A percentile compares a stretch with the other conserved stretches of the same genome.
Conservation (phyloP, 2,113 vertebrate genomes). For the Lates calcarifer region DNA sequence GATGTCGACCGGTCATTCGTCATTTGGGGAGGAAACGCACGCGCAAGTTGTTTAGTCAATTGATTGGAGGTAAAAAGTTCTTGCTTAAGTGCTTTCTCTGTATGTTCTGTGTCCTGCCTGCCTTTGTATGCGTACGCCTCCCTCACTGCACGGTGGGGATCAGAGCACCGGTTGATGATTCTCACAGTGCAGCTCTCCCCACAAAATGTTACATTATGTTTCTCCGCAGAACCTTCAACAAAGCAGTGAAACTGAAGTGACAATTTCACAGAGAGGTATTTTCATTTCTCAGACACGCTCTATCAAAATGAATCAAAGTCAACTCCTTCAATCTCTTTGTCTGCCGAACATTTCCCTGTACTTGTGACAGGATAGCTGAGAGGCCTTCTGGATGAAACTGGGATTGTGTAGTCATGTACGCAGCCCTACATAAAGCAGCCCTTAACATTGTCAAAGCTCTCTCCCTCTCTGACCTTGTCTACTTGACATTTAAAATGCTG, state of each 20-base stretch:
- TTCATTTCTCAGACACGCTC: constrained; percentile 66
- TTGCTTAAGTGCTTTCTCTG: constrained; percentile 49
- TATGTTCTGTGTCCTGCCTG: constrained; percentile 20
- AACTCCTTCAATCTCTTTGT: constrained; percentile 51
- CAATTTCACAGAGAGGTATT: constrained; percentile 59
- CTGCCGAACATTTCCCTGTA: constrained; percentile 43
- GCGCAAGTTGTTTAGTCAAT: constrained; percentile 54
- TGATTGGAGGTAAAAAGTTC: constrained; percentile 41
- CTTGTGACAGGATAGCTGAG: constrained; percentile 56
- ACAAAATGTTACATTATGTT: constrained; percentile 37
- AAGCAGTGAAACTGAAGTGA: constrained; percentile 55
- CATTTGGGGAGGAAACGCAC: constrained; percentile 32
- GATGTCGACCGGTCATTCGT: constrained; percentile 67
- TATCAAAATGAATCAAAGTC: constrained; percentile 67
- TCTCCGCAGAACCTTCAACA: constrained; percentile 26
- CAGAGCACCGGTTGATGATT: constrained; percentile 28
- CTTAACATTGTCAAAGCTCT: constrained; percentile 22
- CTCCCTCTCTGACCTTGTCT: constrained; percentile 40
- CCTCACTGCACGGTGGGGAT: constrained; percentile 34
- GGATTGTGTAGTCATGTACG: constrained; percentile 11
- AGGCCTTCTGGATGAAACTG: constrained; percentile 39
- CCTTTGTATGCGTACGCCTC: constrained; percentile 34
- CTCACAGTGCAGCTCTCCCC: constrained; percentile 7
- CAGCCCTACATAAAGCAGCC: constrained; percentile 30
- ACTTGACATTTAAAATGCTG: constrained; percentile 63